phyloP scores from a whole-genome alignment of 2,888 invertebrate species.

The Aplocera efformata region DNA sequence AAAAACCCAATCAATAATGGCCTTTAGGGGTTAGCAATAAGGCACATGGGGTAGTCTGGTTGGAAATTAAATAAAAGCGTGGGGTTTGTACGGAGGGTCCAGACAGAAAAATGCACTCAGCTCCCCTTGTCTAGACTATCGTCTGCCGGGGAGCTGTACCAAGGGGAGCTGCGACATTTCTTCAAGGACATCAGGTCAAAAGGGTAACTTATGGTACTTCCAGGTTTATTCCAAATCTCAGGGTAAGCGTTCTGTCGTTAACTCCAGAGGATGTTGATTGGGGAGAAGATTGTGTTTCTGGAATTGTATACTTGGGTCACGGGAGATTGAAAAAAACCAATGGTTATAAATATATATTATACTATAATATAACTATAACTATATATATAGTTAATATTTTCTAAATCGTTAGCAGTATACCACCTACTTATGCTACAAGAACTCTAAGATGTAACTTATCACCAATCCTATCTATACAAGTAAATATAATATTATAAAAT shows the following conservation, averaged over 20 bases:
- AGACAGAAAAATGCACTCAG: constrained; percentile 77
- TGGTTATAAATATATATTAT: too few relatives aligned
- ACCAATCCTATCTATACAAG: too few relatives aligned
- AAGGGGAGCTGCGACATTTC: constrained; percentile 40
- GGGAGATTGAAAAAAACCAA: too few relatives aligned
- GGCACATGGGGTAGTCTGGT: constrained; percentile 16
- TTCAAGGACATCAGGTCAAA: constrained; percentile 36
- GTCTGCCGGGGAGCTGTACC: constrained; percentile 52
- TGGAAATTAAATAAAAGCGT: constrained; percentile 67
- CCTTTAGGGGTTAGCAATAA: constrained; percentile 19
- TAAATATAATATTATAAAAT: too few relatives aligned
- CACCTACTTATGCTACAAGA: too few relatives aligned
- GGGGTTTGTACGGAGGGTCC: constrained; percentile 65
- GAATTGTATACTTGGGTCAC: too few relatives aligned
- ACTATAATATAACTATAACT: too few relatives aligned
- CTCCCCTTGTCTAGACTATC: constrained; percentile 76
- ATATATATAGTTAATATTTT: too few relatives aligned
- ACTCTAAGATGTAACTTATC: too few relatives aligned
- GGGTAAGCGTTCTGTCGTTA: too few relatives aligned
- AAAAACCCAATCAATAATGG: constrained; percentile 20
- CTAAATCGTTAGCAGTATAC: too few relatives aligned
- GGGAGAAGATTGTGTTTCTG: not conserved
- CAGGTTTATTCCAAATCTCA: not conserved
- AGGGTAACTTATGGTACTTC: not conserved
- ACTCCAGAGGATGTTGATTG: too few relatives aligned